Base-by-base conservation (phyloP, 64 coral and sea anemone genomes). In the Porites lutea region DNA sequence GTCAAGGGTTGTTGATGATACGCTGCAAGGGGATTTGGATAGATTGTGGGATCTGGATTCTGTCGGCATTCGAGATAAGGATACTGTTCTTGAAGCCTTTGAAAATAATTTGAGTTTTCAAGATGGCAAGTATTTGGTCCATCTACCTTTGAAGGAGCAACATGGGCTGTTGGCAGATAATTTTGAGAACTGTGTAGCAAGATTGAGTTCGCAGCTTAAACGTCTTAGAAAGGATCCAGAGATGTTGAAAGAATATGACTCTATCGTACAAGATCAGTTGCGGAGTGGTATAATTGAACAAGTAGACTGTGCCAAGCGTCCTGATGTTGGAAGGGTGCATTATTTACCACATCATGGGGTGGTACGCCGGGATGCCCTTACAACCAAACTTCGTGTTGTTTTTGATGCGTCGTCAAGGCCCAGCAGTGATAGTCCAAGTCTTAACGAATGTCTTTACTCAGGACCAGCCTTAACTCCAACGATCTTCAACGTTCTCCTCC, bases 1-100 rank as follows among this genome's bases (percentile, higher is more conserved):
- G n/a, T n/a, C n/a, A n/a, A n/a, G n/a, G n/a, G n/a, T n/a, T n/a
- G n/a, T n/a, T n/a, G n/a, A n/a, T n/a, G n/a, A n/a, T n/a, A n/a
- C n/a, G n/a, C n/a, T n/a, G n/a, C n/a, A n/a, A 71, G n/a, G n/a
- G n/a, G n/a, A n/a, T n/a, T n/a, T n/a, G n/a, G n/a, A n/a, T n/a
- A n/a, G n/a, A n/a, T n/a, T n/a, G n/a, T 71, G 67, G 67, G 87
- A 89, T 6, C 66, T 79, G 18, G 87, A 89, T 48, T 53, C 85
- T 12, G 37, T 89, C 16, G 71, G 87, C 10, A 89, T 89, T 3
- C 23, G 50, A 23, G 48, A 13, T 45, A 22, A 76, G 55, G 72
- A 89, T 27, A 69, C 87, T 13, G 87, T 75, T 5, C 87, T 77
- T 52, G 51, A 89, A 75, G 68, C 70, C 16, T 89, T 89, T 52